phyloP scores from a whole-genome alignment of 2,797 vertebrate genomes.

The Cossypha polioptera region DNA sequence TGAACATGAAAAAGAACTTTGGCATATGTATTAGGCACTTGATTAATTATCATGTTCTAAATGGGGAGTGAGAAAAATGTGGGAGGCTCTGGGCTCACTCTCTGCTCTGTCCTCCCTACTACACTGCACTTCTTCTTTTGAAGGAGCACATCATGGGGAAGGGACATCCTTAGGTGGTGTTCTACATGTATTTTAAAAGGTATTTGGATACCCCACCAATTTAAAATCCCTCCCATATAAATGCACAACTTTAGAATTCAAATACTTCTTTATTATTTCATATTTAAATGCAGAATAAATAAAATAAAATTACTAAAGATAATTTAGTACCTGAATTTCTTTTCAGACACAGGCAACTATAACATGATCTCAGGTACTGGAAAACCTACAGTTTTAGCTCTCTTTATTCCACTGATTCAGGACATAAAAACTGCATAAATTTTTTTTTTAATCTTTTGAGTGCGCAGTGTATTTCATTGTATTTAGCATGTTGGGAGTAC shows the following conservation, averaged over 20 bases:
- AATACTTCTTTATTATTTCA: neutral
- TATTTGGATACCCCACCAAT: accelerated
- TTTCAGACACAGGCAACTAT: accelerated
- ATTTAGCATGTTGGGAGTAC: neutral
- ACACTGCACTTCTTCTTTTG: neutral
- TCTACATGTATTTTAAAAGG: neutral
- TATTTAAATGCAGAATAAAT: neutral
- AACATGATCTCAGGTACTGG: neutral
- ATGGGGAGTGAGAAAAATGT: neutral
- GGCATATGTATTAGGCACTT: neutral
- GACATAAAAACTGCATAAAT: neutral
- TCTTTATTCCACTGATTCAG: neutral
- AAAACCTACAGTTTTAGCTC: neutral
- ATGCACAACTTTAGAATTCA: neutral
- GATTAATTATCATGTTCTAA: neutral
- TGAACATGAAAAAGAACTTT: neutral
- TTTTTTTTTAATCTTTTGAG: neutral
- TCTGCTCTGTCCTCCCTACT: neutral
- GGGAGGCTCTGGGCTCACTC: neutral
- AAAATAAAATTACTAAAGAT: neutral
- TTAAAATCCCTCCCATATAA: accelerated
- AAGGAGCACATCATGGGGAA: neutral
- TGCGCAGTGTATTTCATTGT: neutral
- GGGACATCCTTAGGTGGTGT: too few species aligned
- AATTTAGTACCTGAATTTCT: neutral